Evolutionary conservation across 2,113 vertebrate species (phyloP).

Genomic region (Sakesphorus luctuosus): DNA sequence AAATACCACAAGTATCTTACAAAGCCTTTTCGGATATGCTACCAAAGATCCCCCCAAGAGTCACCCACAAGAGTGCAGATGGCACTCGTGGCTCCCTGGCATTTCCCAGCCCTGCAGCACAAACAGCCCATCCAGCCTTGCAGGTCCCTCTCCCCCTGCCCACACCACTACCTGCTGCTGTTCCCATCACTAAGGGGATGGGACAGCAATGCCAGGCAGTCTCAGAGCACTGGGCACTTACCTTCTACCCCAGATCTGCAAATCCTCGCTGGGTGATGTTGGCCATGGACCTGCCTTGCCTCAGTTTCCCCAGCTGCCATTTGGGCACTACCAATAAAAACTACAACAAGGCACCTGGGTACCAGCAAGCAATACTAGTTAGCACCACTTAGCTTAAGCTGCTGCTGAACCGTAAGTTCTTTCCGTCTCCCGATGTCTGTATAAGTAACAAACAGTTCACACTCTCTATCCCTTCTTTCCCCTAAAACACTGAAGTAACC

Average conservation of each 20-base stretch:
- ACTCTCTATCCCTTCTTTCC: background rate
- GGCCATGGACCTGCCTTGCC: background rate
- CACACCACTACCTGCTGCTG: rapidly evolving
- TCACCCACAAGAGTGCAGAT: rapidly evolving
- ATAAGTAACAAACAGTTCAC: background rate
- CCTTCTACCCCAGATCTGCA: background rate
- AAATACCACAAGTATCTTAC: background rate
- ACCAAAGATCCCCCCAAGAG: background rate
- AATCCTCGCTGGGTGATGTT: background rate
- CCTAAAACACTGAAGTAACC: too few relatives aligned
- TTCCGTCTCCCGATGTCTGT: background rate
- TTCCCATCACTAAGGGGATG: rapidly evolving
- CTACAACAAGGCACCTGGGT: too few relatives aligned
- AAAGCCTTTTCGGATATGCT: background rate
- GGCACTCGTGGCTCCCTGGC: rapidly evolving
- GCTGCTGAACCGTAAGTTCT: background rate
- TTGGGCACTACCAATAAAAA: background rate
- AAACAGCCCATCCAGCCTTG: background rate
- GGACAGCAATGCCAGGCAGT: background rate
- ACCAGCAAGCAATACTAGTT: background rate
- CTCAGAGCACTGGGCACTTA: background rate
- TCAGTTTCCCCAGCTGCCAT: background rate
- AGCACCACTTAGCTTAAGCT: background rate
- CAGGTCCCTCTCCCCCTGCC: background rate
- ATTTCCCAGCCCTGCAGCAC: background rate